Evolutionary conservation across 2,113 vertebrate species (phyloP).

Genomic region (Nothoprocta perdicaria): DNA sequence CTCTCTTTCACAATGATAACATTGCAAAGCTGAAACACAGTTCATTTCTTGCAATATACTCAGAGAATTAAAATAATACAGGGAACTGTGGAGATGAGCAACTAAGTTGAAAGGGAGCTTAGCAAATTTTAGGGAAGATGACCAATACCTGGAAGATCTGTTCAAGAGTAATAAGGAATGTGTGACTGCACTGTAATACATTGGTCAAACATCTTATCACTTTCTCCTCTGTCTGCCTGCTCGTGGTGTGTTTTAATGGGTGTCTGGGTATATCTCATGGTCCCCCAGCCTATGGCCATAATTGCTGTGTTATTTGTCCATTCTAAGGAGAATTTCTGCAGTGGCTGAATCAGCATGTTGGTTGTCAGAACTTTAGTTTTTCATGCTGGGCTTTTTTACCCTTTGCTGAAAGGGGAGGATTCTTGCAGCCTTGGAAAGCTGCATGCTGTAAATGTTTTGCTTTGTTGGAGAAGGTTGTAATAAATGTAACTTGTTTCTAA

Average conservation of each 20-base stretch:
- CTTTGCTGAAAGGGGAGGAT: neutral
- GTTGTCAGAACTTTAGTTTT: neutral
- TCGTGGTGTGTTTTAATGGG: neutral
- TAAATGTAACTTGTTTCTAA: neutral
- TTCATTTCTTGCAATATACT: neutral
- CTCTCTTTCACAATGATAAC: neutral
- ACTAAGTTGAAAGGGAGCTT: neutral
- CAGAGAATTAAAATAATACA: neutral
- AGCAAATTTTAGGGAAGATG: neutral
- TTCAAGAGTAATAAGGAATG: neutral
- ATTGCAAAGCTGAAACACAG: fast-evolving
- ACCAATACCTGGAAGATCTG: neutral
- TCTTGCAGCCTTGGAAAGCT: neutral
- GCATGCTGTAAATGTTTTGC: neutral
- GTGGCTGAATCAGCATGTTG: neutral
- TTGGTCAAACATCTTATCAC: neutral
- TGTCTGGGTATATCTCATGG: fast-evolving
- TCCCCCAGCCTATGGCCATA: no score
- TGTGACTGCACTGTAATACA: neutral
- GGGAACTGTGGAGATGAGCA: neutral
- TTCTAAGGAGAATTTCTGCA: neutral
- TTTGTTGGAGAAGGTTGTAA: neutral
- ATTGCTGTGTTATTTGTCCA: neutral
- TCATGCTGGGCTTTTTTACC: neutral
- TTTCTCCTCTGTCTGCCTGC: neutral